phyloP scores from a whole-genome alignment of 2,113 vertebrate genomes.

The Hyperopisus bebe region DNA sequence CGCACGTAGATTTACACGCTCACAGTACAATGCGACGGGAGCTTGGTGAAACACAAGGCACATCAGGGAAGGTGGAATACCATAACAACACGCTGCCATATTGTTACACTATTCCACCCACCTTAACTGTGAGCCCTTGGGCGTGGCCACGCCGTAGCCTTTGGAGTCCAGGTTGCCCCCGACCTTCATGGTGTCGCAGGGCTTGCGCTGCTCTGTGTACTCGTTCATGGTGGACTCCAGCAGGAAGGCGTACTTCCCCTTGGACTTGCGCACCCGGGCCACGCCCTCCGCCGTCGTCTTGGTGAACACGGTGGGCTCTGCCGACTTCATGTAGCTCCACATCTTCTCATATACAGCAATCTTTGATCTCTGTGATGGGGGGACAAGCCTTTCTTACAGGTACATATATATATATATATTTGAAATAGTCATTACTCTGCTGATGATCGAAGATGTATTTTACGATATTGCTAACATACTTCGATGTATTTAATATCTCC shows the following conservation, averaged over 20 bases:
- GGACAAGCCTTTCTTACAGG: constrained; percentile 19
- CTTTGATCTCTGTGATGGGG: constrained; percentile 83
- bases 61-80: constrained; percentile 99
- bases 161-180: constrained; percentile 99
- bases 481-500: background rate
- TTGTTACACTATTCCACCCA: constrained; percentile 99
- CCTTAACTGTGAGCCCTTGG: constrained; percentile 99
- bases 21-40: background rate
- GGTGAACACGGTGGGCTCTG: constrained; percentile 96
- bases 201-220: constrained; percentile 98
- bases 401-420: background rate
- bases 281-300: constrained; percentile 95
- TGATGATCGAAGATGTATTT: background rate
- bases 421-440: background rate
- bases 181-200: constrained; percentile 99
- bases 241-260: constrained; percentile 98
- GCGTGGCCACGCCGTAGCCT: constrained; percentile 97
- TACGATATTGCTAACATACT: background rate
- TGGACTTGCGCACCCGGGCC: constrained; percentile 93
- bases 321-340: constrained; percentile 99
- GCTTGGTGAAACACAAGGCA: constrained; percentile 57
- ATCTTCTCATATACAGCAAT: constrained; percentile 99
- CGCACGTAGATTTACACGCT: background rate
- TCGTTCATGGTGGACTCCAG: constrained; percentile 99
- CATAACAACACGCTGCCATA: constrained; percentile 98